Evolutionary conservation across 37 sponge, comb jelly and placozoan species (phyloP), one percentile per base, ranked within the genome.

Genomic region (Diacarnus erythraeanus): DNA sequence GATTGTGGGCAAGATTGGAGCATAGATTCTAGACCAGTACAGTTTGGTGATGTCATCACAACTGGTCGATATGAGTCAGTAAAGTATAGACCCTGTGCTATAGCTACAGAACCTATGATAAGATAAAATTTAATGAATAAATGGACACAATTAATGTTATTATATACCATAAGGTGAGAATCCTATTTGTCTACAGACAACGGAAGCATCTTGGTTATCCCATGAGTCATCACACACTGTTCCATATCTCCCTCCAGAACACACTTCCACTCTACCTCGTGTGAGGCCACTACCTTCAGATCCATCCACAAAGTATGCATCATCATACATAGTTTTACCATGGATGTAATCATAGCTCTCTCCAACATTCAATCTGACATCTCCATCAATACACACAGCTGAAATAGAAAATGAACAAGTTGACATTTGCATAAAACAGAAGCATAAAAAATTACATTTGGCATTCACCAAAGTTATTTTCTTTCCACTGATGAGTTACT

Each of bases 151-250:
- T 8, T 30, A 65, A 26, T 65, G 34, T 8, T 31, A 3, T 26
- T 20, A 20, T 26, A 25, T 74, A 81, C 81, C 81, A 81, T 72
- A 60, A 27, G 73, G 64, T 22, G 81, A 81, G 63, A 81, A 81
- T 26, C 81, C 81, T 0, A 81, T 39, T 42, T 81, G 81, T 42
- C 63, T 41, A 61, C 81, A 81, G 35, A 60, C 81, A 0, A 81
- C 73, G 42, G 81, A 72, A 15, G 81, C 81, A 81, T 81, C 81
- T 20, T 25, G 15, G 40, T 72, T 71, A 17, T 22, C 40, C 81
- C 81, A 81, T 9, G 18, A 22, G n/a, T 71, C 47, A 26, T 60
- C 72, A 60, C 81, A 81, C 57, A 81, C 73, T 26, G 59, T 38
- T 12, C 81, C 81, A 26, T 58, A 76, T 2, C 59, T 76, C n/a